phyloP scores from a whole-genome alignment of 2,113 vertebrate genomes.

The Mus spicilegus region DNA sequence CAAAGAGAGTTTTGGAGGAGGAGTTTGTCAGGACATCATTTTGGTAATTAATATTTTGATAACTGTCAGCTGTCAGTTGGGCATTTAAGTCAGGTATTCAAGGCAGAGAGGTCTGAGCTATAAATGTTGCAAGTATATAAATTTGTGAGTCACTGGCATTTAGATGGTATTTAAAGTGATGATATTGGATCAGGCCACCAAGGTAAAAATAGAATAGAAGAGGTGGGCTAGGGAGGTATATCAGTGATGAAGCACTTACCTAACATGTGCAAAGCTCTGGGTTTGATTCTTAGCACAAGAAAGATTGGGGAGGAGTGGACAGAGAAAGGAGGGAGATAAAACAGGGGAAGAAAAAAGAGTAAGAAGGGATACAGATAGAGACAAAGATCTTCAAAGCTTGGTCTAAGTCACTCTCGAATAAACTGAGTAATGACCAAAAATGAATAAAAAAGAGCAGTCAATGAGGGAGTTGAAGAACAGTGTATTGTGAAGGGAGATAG shows the following conservation, averaged over 20 bases:
- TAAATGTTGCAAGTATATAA: slow-evolving; percentile 43
- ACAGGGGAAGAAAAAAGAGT: background rate
- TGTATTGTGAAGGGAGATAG: background rate
- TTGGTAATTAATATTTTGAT: slow-evolving; percentile 36
- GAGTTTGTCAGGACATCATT: slow-evolving; percentile 25
- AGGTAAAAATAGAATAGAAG: slow-evolving; percentile 46
- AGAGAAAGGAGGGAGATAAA: no score
- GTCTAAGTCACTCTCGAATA: background rate
- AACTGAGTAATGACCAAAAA: background rate
- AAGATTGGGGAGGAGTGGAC: background rate
- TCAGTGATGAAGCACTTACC: background rate
- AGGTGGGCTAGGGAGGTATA: background rate
- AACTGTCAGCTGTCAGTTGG: background rate
- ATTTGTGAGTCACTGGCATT: slow-evolving; percentile 29
- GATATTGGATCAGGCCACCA: slow-evolving; percentile 35
- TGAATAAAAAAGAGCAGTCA: slow-evolving; percentile 13
- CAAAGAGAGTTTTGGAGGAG: slow-evolving; percentile 28
- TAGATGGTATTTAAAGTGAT: slow-evolving; percentile 43
- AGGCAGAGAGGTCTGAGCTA: background rate
- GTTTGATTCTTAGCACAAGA: background rate
- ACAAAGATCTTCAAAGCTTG: background rate
- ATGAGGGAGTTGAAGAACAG: background rate
- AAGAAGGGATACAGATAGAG: background rate
- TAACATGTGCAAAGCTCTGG: background rate
- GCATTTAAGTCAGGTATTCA: slow-evolving; percentile 58